Evolutionary conservation across 1,140 invertebrate genomes (phyloP).

Genomic region (Scaptomyza hsui): DNA sequence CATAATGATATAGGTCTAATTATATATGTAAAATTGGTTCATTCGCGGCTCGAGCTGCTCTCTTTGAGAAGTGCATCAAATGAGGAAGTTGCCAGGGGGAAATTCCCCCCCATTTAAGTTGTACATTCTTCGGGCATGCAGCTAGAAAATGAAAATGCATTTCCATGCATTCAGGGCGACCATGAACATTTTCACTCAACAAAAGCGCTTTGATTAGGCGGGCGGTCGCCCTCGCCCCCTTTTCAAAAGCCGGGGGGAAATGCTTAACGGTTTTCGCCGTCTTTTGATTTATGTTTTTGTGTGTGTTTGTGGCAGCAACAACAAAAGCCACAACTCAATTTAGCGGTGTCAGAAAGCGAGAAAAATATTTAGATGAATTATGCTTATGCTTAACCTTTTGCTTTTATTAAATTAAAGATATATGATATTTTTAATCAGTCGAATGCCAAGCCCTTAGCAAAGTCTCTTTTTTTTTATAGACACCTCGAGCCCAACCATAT

Average conservation of each 20-base stretch:
- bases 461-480: slow-evolving; percentile 29
- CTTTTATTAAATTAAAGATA: slow-evolving; percentile 53
- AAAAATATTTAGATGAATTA: slow-evolving; percentile 21
- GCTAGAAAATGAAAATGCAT: slow-evolving; percentile 52
- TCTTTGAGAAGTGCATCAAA: slow-evolving; percentile 53
- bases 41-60: slow-evolving; percentile 44
- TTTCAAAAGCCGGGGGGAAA: neutral
- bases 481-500: slow-evolving; percentile 5
- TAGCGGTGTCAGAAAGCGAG: slow-evolving; percentile 46
- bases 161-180: slow-evolving; percentile 52
- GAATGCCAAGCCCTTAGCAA: neutral
- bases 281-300: slow-evolving; percentile 70
- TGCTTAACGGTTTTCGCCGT: slow-evolving; percentile 40
- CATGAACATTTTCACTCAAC: slow-evolving; percentile 58
- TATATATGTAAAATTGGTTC: slow-evolving; percentile 53
- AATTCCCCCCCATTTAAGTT: neutral
- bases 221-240: neutral
- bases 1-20: slow-evolving; percentile 49
- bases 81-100: slow-evolving; percentile 48
- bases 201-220: slow-evolving; percentile 52
- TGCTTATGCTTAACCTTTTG: slow-evolving; percentile 42
- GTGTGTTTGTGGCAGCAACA: slow-evolving; percentile 19
- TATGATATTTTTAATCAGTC: slow-evolving; percentile 12
- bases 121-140: slow-evolving; percentile 23
- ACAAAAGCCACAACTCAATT: slow-evolving; percentile 45